Percentiles rank a stretch among this genome's conserved stretches.
Evolutionary conservation across 2,797 vertebrate species (phyloP).

Genomic region (Serranus cabrilla): DNA sequence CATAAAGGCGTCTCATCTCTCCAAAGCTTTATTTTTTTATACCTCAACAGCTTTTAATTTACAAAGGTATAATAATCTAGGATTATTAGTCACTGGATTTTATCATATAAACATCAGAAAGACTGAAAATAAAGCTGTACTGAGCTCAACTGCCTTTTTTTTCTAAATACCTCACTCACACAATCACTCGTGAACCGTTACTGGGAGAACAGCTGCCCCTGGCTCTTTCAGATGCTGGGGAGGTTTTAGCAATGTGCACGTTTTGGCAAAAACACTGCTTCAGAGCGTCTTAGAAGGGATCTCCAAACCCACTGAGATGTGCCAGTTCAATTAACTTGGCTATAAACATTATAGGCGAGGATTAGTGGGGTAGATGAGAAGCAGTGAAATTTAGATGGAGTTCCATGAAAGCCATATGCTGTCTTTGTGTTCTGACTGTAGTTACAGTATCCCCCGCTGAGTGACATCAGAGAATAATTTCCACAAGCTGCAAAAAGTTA

Average conservation of each 20-base stretch:
- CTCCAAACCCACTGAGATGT: slow-evolving; percentile 58
- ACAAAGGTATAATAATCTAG: background rate
- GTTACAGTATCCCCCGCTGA: slow-evolving; percentile 33
- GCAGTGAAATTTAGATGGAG: slow-evolving; percentile 56
- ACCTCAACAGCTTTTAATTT: too few relatives aligned
- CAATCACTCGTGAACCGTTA: slow-evolving; percentile 36
- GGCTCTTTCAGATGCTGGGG: slow-evolving; percentile 44
- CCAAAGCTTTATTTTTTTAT: background rate
- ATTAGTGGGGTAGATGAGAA: slow-evolving; percentile 68
- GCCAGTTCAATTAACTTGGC: slow-evolving; percentile 75
- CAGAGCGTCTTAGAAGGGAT: slow-evolving; percentile 61
- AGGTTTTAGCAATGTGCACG: slow-evolving; percentile 55
- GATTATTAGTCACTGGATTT: background rate
- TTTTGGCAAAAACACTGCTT: slow-evolving; percentile 59
- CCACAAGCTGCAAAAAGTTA: background rate
- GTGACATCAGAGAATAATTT: slow-evolving; percentile 21
- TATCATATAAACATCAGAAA: slow-evolving; percentile 10
- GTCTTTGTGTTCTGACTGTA: slow-evolving; percentile 52
- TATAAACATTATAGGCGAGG: slow-evolving; percentile 62
- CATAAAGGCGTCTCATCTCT: background rate
- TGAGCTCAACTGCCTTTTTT: background rate
- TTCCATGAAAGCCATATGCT: slow-evolving; percentile 66
- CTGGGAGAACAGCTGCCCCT: slow-evolving; percentile 69
- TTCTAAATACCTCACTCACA: slow-evolving; percentile 27
- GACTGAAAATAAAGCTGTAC: slow-evolving; percentile 1